Percentiles rank a stretch among this genome's conserved stretches.
Conservation (phyloP, 2,888 invertebrate genomes). For the Lasioglossum villosulum region DNA sequence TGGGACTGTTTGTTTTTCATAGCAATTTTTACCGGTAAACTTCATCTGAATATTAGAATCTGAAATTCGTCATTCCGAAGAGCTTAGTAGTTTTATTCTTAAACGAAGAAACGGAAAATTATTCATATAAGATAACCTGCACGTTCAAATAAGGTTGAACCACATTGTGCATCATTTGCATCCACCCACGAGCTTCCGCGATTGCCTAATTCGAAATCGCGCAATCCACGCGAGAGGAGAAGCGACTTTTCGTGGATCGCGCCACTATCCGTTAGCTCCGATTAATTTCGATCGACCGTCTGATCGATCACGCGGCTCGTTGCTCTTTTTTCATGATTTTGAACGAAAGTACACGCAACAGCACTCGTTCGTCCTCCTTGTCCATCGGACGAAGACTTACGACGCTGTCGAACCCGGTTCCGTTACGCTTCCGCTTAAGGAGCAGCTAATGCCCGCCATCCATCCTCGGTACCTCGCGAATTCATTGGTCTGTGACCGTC, state of each 20-base stretch:
- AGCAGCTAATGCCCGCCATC: conserved; percentile 54
- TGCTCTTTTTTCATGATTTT: not conserved
- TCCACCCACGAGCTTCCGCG: not conserved
- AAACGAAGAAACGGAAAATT: not conserved
- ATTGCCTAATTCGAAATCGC: not conserved
- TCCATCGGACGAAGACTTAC: conserved; percentile 72
- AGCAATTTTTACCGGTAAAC: too few species aligned
- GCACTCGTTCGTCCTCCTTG: conserved; percentile 30
- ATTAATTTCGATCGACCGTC: conserved; percentile 7
- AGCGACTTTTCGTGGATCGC: not conserved
- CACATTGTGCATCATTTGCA: not conserved
- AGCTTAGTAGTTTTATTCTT: not conserved
- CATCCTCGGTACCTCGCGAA: conserved; percentile 58
- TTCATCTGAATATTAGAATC: not conserved
- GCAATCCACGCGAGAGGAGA: not conserved
- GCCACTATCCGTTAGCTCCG: not conserved
- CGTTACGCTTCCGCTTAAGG: conserved; percentile 75
- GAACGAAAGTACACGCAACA: conserved; percentile 22
- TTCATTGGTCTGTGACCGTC: conserved; percentile 58
- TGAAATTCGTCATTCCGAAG: not conserved
- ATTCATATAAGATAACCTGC: not conserved
- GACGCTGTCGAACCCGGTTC: conserved; percentile 69
- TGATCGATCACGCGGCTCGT: conserved; percentile 1
- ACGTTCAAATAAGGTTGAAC: not conserved
- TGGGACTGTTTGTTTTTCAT: not conserved